phyloP scores from a whole-genome alignment of 2,888 invertebrate species.

The Heliconius ethilla region DNA sequence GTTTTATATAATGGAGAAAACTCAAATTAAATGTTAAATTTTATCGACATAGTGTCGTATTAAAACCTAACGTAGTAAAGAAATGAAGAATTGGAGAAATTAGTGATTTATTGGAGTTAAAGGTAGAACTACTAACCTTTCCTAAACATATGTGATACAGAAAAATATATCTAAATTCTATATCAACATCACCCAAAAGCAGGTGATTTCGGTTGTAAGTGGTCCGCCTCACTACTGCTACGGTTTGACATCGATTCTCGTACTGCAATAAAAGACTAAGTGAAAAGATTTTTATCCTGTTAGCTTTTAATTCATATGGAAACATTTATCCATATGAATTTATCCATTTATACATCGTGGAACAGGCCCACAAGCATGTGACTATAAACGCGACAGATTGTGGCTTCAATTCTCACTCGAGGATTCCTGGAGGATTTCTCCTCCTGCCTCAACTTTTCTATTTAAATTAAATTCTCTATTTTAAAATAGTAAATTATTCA shows the following conservation, averaged over 20 bases:
- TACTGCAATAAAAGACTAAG: conserved; percentile 52
- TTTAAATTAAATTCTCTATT: neutral
- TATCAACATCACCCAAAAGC: conserved; percentile 38
- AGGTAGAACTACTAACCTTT: neutral
- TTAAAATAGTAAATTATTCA: neutral
- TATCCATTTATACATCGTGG: too few species aligned
- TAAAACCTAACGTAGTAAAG: neutral
- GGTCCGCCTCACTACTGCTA: conserved; percentile 65
- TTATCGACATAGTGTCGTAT: neutral
- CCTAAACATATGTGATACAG: neutral
- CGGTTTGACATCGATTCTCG: conserved; percentile 74
- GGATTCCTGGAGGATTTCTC: too few species aligned
- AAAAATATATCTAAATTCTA: neutral
- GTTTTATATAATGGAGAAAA: too few species aligned
- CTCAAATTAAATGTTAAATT: neutral
- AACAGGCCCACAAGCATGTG: too few species aligned
- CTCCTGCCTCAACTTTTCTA: too few species aligned
- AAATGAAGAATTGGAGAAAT: neutral
- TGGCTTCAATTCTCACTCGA: too few species aligned
- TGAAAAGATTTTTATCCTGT: conserved; percentile 22
- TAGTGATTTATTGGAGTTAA: neutral
- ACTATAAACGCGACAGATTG: too few species aligned
- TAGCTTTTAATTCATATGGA: neutral
- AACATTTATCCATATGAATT: too few species aligned
- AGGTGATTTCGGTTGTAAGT: conserved; percentile 58